These are phyloP conservation scores for Agelastica alni DNA, from an alignment of 2,888 invertebrate genomes.

Conservation along the genomic window DNA sequence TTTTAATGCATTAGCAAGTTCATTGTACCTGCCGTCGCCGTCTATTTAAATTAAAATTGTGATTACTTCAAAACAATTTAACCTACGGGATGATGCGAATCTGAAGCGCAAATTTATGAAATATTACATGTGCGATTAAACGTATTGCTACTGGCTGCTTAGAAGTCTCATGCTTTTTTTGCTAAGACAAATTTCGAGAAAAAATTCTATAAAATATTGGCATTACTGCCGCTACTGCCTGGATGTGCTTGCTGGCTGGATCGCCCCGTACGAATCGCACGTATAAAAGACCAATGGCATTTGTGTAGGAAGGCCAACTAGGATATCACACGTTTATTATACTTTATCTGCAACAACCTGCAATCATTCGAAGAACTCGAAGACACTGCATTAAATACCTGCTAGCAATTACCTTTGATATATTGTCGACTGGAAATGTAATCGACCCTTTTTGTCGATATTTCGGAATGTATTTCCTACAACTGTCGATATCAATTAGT, in stretches of 20 bases:
- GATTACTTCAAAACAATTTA: slow-evolving; percentile 15
- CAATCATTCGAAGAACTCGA: slow-evolving; percentile 23
- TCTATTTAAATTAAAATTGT: slow-evolving; percentile 26
- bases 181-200: no score
- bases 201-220: no score
- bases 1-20: slow-evolving; percentile 6
- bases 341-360: slow-evolving; percentile 23
- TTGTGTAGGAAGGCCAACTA: slow-evolving; percentile 24
- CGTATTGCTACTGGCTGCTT: not conserved
- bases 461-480: slow-evolving; percentile 4
- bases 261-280: slow-evolving; percentile 5
- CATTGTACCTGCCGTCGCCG: slow-evolving; percentile 12
- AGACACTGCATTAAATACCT: slow-evolving; percentile 22
- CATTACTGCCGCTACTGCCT: no score
- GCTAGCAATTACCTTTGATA: slow-evolving; percentile 21
- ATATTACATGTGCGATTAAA: not conserved
- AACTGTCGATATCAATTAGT: not conserved
- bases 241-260: not conserved
- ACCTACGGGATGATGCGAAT: not conserved
- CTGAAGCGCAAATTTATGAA: no score
- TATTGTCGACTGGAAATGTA: slow-evolving; percentile 14
- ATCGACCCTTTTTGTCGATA: not conserved
- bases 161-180: no score
- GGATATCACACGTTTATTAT: slow-evolving; percentile 28
- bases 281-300: slow-evolving; percentile 18